Evolutionary conservation across 2,888 invertebrate species (phyloP).

Genomic region (Theodoxus fluviatilis): DNA sequence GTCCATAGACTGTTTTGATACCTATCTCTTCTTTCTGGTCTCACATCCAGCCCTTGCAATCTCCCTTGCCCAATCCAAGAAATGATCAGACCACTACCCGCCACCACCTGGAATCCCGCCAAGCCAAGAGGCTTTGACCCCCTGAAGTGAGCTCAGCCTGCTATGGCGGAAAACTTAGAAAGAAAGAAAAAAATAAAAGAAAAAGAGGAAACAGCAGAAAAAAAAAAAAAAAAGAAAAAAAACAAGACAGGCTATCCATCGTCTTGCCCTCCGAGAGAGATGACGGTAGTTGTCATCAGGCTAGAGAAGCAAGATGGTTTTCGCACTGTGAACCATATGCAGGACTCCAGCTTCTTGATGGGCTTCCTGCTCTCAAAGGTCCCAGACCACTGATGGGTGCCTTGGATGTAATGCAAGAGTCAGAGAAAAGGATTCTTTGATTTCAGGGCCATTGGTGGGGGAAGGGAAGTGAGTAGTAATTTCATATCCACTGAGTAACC

Average conservation of each 20-base stretch:
- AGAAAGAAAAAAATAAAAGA: no score
- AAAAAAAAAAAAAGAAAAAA: no score
- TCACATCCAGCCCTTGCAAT: background rate
- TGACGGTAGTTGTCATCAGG: conserved; percentile 80
- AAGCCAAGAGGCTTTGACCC: background rate
- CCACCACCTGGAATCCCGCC: background rate
- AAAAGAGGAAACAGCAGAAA: no score
- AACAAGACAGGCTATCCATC: no score
- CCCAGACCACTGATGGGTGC: conserved; percentile 87
- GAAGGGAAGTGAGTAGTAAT: no score
- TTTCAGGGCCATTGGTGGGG: no score
- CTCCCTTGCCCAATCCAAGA: background rate
- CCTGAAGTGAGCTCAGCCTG: background rate
- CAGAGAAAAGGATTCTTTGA: no score
- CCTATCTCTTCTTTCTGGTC: background rate
- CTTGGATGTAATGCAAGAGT: conserved; percentile 57
- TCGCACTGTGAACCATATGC: conserved; percentile 88
- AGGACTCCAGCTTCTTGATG: conserved; percentile 78
- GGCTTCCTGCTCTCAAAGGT: conserved; percentile 75
- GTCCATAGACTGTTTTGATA: background rate
- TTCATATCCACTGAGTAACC: no score
- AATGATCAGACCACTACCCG: no score
- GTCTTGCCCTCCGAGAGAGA: conserved; percentile 88
- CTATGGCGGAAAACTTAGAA: conserved; percentile 39
- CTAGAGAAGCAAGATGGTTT: conserved; percentile 84